phyloP scores from a whole-genome alignment of 2,888 invertebrate species.

The Heteromurus nitidus region DNA sequence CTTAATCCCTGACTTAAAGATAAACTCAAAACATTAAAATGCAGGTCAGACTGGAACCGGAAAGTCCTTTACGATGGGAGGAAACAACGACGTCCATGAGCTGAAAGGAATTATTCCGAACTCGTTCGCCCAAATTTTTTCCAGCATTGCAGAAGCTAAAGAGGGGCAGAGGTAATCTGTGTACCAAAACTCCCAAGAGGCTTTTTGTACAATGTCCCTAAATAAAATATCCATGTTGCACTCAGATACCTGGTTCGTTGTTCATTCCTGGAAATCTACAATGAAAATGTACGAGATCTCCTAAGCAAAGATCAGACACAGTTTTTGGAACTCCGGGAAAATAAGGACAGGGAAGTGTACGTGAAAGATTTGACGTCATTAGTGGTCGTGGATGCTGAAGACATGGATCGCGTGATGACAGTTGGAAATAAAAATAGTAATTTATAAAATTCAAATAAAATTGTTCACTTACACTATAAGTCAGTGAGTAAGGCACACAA shows the following conservation, averaged over 20 bases:
- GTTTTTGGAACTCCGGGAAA: constrained; percentile 87
- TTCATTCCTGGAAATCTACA: constrained; percentile 99
- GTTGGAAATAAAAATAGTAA: constrained; percentile 92
- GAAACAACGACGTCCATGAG: constrained; percentile 89
- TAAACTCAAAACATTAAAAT: neutral
- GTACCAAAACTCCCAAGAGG: neutral
- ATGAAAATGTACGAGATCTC: constrained; percentile 98
- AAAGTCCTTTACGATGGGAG: constrained; percentile 99
- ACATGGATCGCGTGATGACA: constrained; percentile 95
- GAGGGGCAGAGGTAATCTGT: constrained; percentile 81
- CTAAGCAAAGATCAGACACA: constrained; percentile 90
- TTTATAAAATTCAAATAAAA: neutral
- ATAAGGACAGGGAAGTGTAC: constrained; percentile 94
- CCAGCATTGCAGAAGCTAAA: constrained; percentile 94
- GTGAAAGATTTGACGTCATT: constrained; percentile 98
- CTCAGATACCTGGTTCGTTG: constrained; percentile 85
- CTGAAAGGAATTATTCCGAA: constrained; percentile 97
- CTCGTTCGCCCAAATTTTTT: constrained; percentile 99
- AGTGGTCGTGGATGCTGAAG: constrained; percentile 98
- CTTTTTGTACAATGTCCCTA: neutral
- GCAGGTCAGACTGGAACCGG: constrained; percentile 88
- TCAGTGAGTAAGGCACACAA: neutral
- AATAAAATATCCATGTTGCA: constrained; percentile 34
- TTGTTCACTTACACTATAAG: too few species aligned
- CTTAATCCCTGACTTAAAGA: neutral